phyloP scores from a whole-genome alignment of 2,797 vertebrate species.

The Falco rusticolus region DNA sequence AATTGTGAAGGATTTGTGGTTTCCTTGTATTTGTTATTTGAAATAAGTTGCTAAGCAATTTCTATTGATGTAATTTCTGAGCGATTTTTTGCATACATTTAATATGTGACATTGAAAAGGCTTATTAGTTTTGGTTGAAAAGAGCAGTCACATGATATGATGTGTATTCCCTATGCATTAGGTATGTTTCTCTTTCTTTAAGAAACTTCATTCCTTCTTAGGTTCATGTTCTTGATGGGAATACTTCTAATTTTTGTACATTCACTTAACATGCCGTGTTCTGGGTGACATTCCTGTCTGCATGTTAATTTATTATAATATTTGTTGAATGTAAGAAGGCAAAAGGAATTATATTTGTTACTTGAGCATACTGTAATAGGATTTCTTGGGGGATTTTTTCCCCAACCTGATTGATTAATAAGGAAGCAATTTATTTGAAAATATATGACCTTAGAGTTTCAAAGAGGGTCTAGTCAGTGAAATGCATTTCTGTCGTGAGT shows the following conservation, averaged over 20 bases:
- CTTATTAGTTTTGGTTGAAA: background rate
- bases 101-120: background rate
- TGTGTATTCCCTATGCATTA: background rate
- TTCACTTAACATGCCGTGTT: background rate
- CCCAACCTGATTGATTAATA: background rate
- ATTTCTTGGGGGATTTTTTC: background rate
- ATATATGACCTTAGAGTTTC: background rate
- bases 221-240: background rate
- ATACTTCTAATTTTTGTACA: background rate
- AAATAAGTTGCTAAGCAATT: slow-evolving; percentile 25
- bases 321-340: background rate
- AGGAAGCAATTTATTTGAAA: background rate
- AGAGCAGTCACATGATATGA: background rate
- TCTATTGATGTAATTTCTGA: background rate
- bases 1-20: background rate
- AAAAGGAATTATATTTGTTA: background rate
- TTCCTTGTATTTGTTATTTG: slow-evolving; percentile 9
- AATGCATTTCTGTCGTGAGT: background rate
- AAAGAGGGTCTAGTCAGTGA: background rate
- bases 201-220: background rate
- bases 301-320: background rate
- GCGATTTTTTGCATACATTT: background rate
- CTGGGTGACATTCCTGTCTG: background rate
- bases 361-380: background rate
- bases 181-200: background rate